Base-by-base conservation (phyloP, 64 coral and sea anemone species). In the Dendronephthya gigantea region DNA sequence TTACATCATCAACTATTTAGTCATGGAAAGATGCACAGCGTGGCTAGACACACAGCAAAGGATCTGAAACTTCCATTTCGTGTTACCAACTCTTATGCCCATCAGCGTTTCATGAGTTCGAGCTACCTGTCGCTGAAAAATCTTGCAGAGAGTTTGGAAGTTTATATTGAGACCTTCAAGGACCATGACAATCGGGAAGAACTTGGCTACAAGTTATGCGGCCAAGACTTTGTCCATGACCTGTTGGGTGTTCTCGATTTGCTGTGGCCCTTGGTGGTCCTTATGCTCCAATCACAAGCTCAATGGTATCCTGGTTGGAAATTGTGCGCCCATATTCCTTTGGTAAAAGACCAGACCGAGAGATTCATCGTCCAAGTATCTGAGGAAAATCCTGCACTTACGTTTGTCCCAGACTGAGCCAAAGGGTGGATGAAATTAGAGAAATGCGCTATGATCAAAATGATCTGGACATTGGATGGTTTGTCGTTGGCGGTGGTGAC, bases 101-200 rank as follows among this genome's bases (percentile, higher is more conserved):
- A 76, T 38, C 69, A 76, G 69, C 69, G n/a, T 10, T 76, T 76
- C 17, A 76, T 76, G 69, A 76, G 69, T 29, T 38, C 31, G 2
- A 76, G 69, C 69, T 76, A 76, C 69, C 17, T 76, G 69, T 76
- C 31, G 16, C 35, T 76, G 35, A 76, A 76, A 30, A 76, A 76
- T 16, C 23, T 76, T 38, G 69, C 69, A 32, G 69, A 76, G 13
- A 76, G 69, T 76, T 76, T 76, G 69, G 69, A 76, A 38, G 69
- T 76, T 2, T 76, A 76, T 30, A 76, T 76, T 30, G 69, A 76
- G 69, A 76, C 69, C 29, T 76, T 76, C 69, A 76, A 76, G 34
- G 69, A 76, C 69, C 69, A 76, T 38, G 69, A 76, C 69, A 76
- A 76, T 76, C 23, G 69, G 2, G n/a, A 76, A 76, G 69, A 76